Evolutionary conservation across 2,797 vertebrate genomes (phyloP), one percentile per base, ranked within the genome.

Genomic region (Manis pentadactyla): DNA sequence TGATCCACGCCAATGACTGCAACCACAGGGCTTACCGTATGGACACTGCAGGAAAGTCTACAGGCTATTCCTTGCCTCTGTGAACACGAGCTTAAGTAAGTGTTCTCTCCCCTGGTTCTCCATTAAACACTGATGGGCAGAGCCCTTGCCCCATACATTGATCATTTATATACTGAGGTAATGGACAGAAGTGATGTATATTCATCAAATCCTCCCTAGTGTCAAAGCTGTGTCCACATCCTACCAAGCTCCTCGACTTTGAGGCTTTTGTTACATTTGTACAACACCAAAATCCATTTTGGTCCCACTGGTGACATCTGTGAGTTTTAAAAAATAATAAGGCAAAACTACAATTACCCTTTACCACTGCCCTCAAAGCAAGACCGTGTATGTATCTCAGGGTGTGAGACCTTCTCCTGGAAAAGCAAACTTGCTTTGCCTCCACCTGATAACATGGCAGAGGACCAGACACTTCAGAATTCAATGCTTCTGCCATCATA

Each of bases 361-460:
- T 87, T 81, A 18, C 73, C n/a, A 7, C 85, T 96, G 95, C 97
- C 75, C 75, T 93, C 97, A 77, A 94, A 85, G 71, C 78, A 59
- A 73, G 37, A 31, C 74, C 23, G 4, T 9, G 3, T 66, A 83
- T 34, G 68, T 14, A 29, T 61, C 73, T 95, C 75, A 46, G 49
- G 18, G 17, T 71, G n/a, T 68, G 31, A 34, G 68, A 63, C n/a
- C 74, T 88, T 88, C 7, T 31, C 25, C 25, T 39, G n/a, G 61
- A 97, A n/a, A 64, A 98, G 68, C 81, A 59, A 87, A 14, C 88
- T 69, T 46, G 27, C 19, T 2, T 91, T 94, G 2, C 61, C 97
- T 98, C 71, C 51, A 53, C 90, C 57, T 73, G 86, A 96, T 64
- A 85, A 0, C 39, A 2, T 88, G 82, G 68, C 85, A 13, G 0